A percentile compares a stretch with the other conserved stretches of the same genome.
Evolutionary conservation across 2,888 invertebrate species (phyloP).

Genomic region (Alloplasta piceator): DNA sequence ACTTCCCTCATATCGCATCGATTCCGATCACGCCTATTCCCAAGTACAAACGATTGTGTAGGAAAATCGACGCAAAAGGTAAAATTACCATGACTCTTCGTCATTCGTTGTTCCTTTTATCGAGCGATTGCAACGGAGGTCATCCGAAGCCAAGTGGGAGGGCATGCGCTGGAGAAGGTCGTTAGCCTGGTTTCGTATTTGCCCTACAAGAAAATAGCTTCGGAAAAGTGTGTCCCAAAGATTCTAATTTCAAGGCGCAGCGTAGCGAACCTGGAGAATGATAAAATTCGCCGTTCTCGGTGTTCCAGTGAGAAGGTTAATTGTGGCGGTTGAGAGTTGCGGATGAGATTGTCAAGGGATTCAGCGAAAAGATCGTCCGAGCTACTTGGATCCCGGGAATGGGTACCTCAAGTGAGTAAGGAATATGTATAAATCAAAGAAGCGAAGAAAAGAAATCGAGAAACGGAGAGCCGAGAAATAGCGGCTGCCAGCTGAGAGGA

Average conservation of each 20-base stretch:
- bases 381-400: too few species aligned
- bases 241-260: background rate
- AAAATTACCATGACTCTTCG: too few species aligned
- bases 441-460: slow-evolving; percentile 35
- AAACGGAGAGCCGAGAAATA: slow-evolving; percentile 6
- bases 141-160: background rate
- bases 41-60: background rate
- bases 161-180: background rate
- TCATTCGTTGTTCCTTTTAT: too few species aligned
- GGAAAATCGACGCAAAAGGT: too few species aligned
- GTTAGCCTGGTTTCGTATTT: background rate
- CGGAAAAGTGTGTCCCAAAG: slow-evolving; percentile 5
- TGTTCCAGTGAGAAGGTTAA: slow-evolving; percentile 34
- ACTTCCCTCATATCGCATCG: slow-evolving; percentile 14
- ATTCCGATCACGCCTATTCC: slow-evolving; percentile 21
- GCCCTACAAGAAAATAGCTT: background rate
- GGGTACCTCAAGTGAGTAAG: too few species aligned
- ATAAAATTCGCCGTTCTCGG: slow-evolving; percentile 29
- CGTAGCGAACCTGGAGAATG: slow-evolving; percentile 31
- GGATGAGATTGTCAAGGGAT: slow-evolving; percentile 19
- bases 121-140: too few species aligned
- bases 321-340: slow-evolving; percentile 20
- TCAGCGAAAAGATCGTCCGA: too few species aligned
- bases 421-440: slow-evolving; percentile 23
- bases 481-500: slow-evolving; percentile 13